Conservation (phyloP, 2,797 vertebrate genomes). For the Cuniculus paca region DNA sequence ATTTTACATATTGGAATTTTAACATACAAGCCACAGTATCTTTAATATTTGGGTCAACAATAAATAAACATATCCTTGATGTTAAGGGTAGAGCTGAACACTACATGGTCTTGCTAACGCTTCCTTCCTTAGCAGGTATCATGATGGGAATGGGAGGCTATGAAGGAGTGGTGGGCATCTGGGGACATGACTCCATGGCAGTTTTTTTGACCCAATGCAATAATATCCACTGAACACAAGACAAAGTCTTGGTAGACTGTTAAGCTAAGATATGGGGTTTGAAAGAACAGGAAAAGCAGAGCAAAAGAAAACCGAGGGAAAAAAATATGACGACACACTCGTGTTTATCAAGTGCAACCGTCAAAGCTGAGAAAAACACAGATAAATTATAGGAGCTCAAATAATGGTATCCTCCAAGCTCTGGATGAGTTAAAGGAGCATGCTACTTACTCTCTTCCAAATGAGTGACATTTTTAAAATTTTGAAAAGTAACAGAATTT, state of each 20-base stretch:
- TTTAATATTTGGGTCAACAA: neutral
- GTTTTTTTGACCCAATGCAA: slow-evolving; percentile 17
- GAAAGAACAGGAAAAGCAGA: neutral
- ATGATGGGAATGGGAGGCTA: neutral
- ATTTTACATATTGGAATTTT: neutral
- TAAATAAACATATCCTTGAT: neutral
- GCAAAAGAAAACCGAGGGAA: neutral
- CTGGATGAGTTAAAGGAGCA: neutral
- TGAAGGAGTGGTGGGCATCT: neutral
- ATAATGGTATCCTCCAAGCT: neutral
- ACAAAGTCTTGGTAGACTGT: neutral
- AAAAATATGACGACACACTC: neutral
- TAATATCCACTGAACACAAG: slow-evolving; percentile 33
- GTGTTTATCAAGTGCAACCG: neutral
- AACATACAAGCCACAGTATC: neutral
- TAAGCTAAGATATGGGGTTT: neutral
- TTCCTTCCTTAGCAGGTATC: neutral
- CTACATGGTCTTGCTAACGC: neutral
- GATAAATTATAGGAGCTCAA: neutral
- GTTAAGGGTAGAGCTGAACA: neutral
- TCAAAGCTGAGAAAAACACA: neutral
- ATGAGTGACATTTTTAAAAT: neutral
- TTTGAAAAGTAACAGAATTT: slow-evolving; percentile 12
- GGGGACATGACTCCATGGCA: neutral
- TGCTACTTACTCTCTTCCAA: neutral